Evolutionary conservation across 2,797 vertebrate species (phyloP).

Genomic region (Pogonophryne albipinna): DNA sequence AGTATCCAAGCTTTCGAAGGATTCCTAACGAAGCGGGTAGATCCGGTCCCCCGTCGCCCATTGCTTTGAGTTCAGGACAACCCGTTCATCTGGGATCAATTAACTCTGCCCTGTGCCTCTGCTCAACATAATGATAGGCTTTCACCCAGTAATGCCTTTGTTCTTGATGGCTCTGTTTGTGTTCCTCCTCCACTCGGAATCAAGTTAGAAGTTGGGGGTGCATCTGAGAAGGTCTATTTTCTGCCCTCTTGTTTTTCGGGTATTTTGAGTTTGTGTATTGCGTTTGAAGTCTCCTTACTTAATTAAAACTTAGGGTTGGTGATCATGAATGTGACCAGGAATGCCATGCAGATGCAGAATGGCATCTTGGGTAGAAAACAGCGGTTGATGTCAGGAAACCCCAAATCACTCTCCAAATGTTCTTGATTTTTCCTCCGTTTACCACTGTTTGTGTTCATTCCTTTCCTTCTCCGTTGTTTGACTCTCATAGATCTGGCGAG

Average conservation of each 20-base stretch:
- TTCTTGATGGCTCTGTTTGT: slow-evolving; percentile 76
- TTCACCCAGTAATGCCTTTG: slow-evolving; percentile 72
- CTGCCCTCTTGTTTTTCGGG: slow-evolving; percentile 65
- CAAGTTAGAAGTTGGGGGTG: slow-evolving; percentile 57
- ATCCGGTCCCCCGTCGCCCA: neutral
- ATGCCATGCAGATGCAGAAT: slow-evolving; percentile 66
- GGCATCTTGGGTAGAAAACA: slow-evolving; percentile 64
- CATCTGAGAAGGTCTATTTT: slow-evolving; percentile 71
- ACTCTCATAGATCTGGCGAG: neutral
- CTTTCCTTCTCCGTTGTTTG: slow-evolving; percentile 20
- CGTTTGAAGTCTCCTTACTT: slow-evolving; percentile 70
- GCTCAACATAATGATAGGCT: slow-evolving; percentile 79
- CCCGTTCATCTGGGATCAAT: slow-evolving; percentile 79
- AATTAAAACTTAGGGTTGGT: slow-evolving; percentile 73
- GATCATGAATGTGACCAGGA: slow-evolving; percentile 65
- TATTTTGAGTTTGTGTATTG: slow-evolving; percentile 56
- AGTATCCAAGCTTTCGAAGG: too few relatives aligned
- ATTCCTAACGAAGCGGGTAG: too few relatives aligned
- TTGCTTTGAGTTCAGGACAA: slow-evolving; percentile 45
- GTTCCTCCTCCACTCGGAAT: slow-evolving; percentile 72
- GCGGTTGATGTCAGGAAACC: slow-evolving; percentile 66
- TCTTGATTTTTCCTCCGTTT: slow-evolving; percentile 45
- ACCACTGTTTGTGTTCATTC: slow-evolving; percentile 48
- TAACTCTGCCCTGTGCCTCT: slow-evolving; percentile 64
- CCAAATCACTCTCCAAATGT: slow-evolving; percentile 65